Evolutionary conservation across 2,113 vertebrate species (phyloP), one percentile per base, ranked within the genome.

Genomic region (Phrynosoma blainvillii): DNA sequence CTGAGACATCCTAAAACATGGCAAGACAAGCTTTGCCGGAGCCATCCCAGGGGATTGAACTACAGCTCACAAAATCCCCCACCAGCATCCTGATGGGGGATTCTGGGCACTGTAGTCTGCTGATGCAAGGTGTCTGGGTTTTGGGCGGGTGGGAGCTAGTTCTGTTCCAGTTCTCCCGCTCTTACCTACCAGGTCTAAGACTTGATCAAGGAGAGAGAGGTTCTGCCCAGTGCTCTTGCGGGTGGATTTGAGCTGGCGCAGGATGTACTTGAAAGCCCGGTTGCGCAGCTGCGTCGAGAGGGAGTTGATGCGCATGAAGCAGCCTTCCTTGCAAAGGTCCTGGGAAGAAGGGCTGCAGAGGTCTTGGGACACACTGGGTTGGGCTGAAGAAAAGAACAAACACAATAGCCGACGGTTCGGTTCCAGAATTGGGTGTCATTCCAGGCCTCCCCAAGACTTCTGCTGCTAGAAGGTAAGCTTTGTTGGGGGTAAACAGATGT

Each of bases 281-380:
- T 77, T 82, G 13, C 87, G 59, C 42, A 88, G 20, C 74, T 88
- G 81, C 21, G 42, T 77, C 0, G 87, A 88, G 32, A 88, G 87
- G 9, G 59, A 11, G 13, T 18, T 83, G 80, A 88, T 88, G 20
- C 81, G n/a, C 87, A 68, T 3, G 20, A 88, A 83, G 11, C 87
- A 88, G 9, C 87, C 87, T 68, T 88, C 71, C 10, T 83, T 77
- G 73, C 40, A 68, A 10, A 77, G 73, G 0, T 68, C 81, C 42
- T 27, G 30, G 1, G 5, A 9, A 0, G 86, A 4, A 0, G 27
- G 5, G 9, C 20, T 71, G 0, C n/a, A 5, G 10, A 27, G 25
- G 7, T 86, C 59, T 7, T 59, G 40, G 9, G 0, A 23, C 8
- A 11, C 6, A 0, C 20, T 20, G 30, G 56, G 36, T 20, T 13